Conservation (phyloP, 2,888 invertebrate species). For the Sphinx pinastri region DNA sequence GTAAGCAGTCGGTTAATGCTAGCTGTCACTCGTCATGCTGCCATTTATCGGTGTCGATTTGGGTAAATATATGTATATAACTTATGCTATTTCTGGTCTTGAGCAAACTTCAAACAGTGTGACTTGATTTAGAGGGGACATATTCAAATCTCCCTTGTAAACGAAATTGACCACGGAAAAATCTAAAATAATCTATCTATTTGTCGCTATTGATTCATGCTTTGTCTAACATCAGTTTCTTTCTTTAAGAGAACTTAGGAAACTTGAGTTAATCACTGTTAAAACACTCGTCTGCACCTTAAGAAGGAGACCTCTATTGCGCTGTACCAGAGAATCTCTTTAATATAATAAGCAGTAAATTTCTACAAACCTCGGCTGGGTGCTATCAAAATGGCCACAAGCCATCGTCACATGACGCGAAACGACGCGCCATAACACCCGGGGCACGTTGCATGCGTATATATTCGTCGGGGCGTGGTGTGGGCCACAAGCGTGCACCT, state of each 20-base stretch:
- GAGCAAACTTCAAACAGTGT: neutral
- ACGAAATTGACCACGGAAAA: too few species aligned
- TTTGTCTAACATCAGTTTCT: too few species aligned
- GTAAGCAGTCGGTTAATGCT: constrained; percentile 10
- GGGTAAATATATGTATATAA: neutral
- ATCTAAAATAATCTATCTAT: too few species aligned
- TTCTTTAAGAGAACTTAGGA: too few species aligned
- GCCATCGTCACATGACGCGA: constrained; percentile 11
- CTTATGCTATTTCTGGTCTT: neutral
- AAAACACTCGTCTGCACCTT: neutral
- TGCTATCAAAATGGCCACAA: constrained; percentile 17
- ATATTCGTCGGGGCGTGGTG: constrained; percentile 36
- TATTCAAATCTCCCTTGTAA: too few species aligned
- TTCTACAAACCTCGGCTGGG: neutral
- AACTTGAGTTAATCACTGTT: too few species aligned
- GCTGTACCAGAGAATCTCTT: neutral
- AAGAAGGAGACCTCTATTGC: neutral
- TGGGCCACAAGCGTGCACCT: constrained; percentile 36
- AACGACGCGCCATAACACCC: constrained; percentile 6
- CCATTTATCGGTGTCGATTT: constrained; percentile 16
- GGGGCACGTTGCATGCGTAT: constrained; percentile 33
- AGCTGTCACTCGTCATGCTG: neutral
- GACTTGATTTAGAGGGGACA: too few species aligned
- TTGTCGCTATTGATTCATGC: too few species aligned
- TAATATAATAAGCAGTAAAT: constrained; percentile 23